Evolutionary conservation across 1,140 invertebrate species (phyloP), one percentile per base, ranked within the genome.

Genomic region (Pachyrhynchus sulphureomaculatus): DNA sequence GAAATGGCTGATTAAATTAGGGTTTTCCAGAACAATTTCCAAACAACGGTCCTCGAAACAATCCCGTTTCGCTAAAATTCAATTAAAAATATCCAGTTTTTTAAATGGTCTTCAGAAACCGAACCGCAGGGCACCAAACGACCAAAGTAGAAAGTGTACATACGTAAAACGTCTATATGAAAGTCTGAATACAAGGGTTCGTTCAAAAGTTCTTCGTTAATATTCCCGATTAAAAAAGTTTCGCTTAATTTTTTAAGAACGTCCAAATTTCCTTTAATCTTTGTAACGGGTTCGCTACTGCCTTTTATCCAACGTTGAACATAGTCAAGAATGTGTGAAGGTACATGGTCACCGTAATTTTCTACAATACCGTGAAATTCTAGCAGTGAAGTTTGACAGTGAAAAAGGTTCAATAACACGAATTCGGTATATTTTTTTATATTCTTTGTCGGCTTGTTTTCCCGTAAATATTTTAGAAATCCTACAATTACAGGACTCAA

Each of bases 1-100:
- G 65, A 84, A 85, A 67, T 80, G 80, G 65, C 81, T 76, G 2
- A 86, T 64, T 41, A 86, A 54, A 56, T 36, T 24, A 0, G 56
- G 52, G 23, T 69, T 62, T 9, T 33, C 52, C 23, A 69, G 59
- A 29, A 69, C 33, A 6, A 58, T 32, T 33, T 66, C 37, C 1
- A 61, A 17, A 26, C 48, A 62, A 24, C 21, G 4, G 21, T 41
- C 44, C n/a, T 60, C 23, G 1, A 59, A 15, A 36, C 41, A 18
- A 13, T 62, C 15, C 8, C 0, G 5, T n/a, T 61, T 44, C 20
- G 24, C 4, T 54, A 23, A 23, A 23, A 41, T 0, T 61, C 15
- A 44, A 61, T 29, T 21, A 49, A 6, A 33, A 18, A 33, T 26
- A 12, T 23, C 39, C 39, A 54, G 20, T 61, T 61, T 23, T 34